Evolutionary conservation across 2,888 invertebrate genomes (phyloP).

Genomic region (Torymus texanus): DNA sequence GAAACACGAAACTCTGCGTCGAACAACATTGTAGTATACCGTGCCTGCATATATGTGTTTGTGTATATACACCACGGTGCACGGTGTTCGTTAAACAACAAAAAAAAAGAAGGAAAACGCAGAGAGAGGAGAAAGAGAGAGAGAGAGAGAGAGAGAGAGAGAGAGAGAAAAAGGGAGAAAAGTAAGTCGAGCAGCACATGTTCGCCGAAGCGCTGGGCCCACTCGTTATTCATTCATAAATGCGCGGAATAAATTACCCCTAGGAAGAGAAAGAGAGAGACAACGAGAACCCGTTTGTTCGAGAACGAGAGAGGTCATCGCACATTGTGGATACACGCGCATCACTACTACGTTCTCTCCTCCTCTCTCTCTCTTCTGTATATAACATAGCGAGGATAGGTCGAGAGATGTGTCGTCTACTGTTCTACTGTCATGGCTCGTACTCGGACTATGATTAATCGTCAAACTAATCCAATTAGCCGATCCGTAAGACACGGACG

Average conservation of each 20-base stretch:
- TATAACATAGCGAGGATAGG: too few relatives aligned
- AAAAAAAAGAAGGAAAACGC: neutral
- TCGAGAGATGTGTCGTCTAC: too few relatives aligned
- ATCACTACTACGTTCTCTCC: too few relatives aligned
- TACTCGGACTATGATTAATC: neutral
- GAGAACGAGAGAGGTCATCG: slow-evolving; percentile 15
- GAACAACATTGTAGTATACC: slow-evolving; percentile 15
- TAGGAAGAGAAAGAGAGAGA: neutral
- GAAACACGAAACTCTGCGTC: slow-evolving; percentile 23
- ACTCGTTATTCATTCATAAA: slow-evolving; percentile 49
- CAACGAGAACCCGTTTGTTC: slow-evolving; percentile 22
- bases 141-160: neutral
- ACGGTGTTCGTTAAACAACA: slow-evolving; percentile 3
- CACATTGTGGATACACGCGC: neutral
- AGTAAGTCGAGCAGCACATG: slow-evolving; percentile 25
- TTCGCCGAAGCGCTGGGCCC: neutral
- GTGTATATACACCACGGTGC: too few relatives aligned
- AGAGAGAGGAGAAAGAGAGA: neutral
- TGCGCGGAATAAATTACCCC: slow-evolving; percentile 45
- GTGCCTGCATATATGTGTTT: neutral
- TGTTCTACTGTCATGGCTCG: too few relatives aligned
- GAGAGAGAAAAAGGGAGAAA: neutral
- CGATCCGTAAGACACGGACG: too few relatives aligned
- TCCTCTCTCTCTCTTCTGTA: too few relatives aligned
- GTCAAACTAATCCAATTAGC: slow-evolving; percentile 32